Conservation (phyloP, 2,113 vertebrate species). For the Damaliscus lunatus region DNA sequence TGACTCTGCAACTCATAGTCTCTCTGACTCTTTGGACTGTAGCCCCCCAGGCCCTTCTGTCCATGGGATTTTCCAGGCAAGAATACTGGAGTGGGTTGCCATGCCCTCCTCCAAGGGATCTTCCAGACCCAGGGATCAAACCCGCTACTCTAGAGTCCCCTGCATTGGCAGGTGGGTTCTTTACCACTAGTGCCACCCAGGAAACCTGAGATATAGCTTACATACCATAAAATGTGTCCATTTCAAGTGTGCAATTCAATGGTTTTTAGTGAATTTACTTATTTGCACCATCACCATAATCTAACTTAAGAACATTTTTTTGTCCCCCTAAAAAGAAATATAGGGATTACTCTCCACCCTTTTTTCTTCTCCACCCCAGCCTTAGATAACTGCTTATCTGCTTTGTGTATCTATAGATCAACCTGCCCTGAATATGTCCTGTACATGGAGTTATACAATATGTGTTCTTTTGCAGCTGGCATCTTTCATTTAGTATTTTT, state of each 20-base stretch:
- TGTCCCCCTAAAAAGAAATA: not conserved
- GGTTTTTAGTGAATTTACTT: not conserved
- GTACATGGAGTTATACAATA: not conserved
- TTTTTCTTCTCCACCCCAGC: not conserved
- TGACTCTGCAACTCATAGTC: not conserved
- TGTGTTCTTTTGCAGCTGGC: not conserved
- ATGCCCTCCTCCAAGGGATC: not conserved
- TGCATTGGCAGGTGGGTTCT: not conserved
- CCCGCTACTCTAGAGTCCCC: fast-evolving
- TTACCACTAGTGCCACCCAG: not conserved
- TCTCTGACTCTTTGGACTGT: not conserved
- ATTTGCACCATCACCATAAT: not conserved
- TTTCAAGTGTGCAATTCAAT: not conserved
- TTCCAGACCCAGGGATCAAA: not conserved
- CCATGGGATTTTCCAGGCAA: not conserved
- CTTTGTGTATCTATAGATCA: not conserved
- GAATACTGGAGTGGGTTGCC: not conserved
- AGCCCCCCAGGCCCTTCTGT: not conserved
- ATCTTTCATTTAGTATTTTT: constrained; percentile 1
- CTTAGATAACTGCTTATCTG: not conserved
- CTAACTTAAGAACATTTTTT: not conserved
- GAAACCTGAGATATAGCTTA: not conserved
- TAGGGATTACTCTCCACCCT: not conserved
- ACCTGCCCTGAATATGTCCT: not conserved
- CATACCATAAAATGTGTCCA: not conserved